Percentiles rank a stretch among this genome's conserved stretches.
phyloP scores from a whole-genome alignment of 2,797 vertebrate genomes.

The Thunnus albacares region DNA sequence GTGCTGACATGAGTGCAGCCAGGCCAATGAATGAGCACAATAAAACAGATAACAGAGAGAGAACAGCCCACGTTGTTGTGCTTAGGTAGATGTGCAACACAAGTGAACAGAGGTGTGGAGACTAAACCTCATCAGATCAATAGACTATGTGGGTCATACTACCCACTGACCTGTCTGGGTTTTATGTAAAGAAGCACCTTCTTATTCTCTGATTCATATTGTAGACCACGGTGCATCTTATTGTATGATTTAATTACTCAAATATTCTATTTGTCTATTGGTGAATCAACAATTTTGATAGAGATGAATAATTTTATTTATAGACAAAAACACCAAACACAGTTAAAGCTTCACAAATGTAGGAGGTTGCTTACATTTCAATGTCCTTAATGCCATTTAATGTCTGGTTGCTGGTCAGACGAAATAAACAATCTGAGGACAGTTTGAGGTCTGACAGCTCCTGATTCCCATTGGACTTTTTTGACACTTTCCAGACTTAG shows the following conservation, averaged over 20 bases:
- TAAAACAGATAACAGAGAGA: conserved; percentile 73
- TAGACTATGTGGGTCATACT: conserved; percentile 28
- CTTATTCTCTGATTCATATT: conserved; percentile 19
- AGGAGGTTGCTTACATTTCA: background rate
- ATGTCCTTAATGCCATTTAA: background rate
- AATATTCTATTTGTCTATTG: background rate
- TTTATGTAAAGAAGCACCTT: background rate
- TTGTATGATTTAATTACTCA: background rate
- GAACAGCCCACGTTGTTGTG: conserved; percentile 41
- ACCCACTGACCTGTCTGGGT: conserved; percentile 16
- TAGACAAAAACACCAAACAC: background rate
- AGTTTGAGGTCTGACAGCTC: too few species aligned
- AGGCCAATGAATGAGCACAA: conserved; percentile 73
- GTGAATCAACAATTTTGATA: background rate
- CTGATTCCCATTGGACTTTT: too few species aligned
- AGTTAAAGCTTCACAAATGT: background rate
- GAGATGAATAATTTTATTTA: background rate
- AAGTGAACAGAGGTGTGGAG: conserved; percentile 42
- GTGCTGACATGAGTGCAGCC: conserved; percentile 74
- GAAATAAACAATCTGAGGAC: too few species aligned
- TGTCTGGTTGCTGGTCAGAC: background rate
- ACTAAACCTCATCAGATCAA: conserved; percentile 33
- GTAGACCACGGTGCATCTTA: background rate
- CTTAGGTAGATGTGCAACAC: conserved; percentile 35
- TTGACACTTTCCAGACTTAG: background rate